Base-by-base conservation (phyloP, 30 jellyfish, hydroid and myxozoan species). In the Hydra vulgaris region DNA sequence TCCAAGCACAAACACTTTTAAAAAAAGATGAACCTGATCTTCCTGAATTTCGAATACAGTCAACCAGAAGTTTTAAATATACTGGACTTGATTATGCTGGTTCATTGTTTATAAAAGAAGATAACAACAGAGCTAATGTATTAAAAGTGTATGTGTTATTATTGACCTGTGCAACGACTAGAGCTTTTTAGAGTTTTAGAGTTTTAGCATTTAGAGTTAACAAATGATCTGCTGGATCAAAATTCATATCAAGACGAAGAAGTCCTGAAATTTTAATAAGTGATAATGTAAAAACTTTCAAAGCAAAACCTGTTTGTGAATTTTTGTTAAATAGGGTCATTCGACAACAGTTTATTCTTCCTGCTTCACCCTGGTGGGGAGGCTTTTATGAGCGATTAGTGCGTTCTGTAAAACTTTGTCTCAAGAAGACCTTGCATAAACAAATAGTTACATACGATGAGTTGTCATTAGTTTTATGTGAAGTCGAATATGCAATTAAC, bases 131-230 rank as follows among this genome's bases (percentile, higher is more conserved):
- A n/a, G n/a, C n/a, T n/a, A n/a, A n/a, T n/a, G n/a, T n/a, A 17
- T 17, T 74, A 21, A 86, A 86, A 1, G 84, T 53, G 25, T 81
- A 82, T 71, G 70, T 81, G 23, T 54, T 71, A 26, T 68, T n/a
- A n/a, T n/a, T n/a, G n/a, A n/a, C n/a, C n/a, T n/a, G n/a, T n/a
- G n/a, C n/a, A n/a, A n/a, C n/a, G 66, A 72, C 80, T 86, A 74
- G 73, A 56, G 19, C 74, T 92, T 86, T 27, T 77, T 18, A 12
- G 70, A 18, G 73, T 77, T 27, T 76, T 83, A 0, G 95, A 86
- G 17, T 8, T 78, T 3, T n/a, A n/a, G n/a, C 96, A 88, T 52
- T 53, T 88, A 8, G 96, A 88, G 66, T 55, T 88, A 27, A 86
- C 69, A 17, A 86, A 85, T 0, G 95, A 88, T 24, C 54, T 83